phyloP scores from a whole-genome alignment of 2,888 invertebrate species.

The Gymnosoma rotundatum region DNA sequence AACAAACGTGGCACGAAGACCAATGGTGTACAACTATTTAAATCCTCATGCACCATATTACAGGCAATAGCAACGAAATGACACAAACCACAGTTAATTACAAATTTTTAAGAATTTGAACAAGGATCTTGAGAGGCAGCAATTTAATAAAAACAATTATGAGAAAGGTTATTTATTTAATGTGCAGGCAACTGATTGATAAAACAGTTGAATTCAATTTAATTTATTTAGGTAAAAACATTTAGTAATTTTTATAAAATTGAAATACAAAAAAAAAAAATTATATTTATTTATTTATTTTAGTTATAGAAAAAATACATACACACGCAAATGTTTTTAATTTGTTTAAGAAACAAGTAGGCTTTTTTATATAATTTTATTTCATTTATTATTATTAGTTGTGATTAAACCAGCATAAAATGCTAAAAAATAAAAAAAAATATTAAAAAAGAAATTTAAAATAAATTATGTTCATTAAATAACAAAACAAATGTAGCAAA shows the following conservation, averaged over 20 bases:
- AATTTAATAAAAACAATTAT: background rate
- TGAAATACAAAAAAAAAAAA: background rate
- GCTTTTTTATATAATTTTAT: conserved; percentile 47
- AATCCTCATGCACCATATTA: conserved; percentile 77
- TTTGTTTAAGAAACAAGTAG: conserved; percentile 57
- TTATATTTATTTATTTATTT: conserved; percentile 9
- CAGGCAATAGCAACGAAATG: conserved; percentile 54
- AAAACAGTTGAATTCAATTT: background rate
- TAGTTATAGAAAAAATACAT: conserved; percentile 11
- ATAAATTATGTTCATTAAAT: background rate
- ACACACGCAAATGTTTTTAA: conserved; percentile 31
- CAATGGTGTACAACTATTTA: conserved; percentile 78
- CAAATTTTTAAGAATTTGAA: background rate
- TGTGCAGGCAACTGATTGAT: conserved; percentile 21
- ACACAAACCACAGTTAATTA: background rate
- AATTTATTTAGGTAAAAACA: conserved; percentile 17
- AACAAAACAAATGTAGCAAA: background rate
- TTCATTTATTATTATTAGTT: conserved; percentile 17
- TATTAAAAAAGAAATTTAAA: background rate
- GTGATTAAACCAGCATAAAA: conserved; percentile 74
- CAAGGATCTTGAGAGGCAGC: background rate
- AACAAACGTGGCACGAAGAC: conserved; percentile 69
- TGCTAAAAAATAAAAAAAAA: conserved; percentile 75
- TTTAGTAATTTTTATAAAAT: conserved; percentile 45
- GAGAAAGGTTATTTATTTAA: background rate